Evolutionary conservation across 2,113 vertebrate species (phyloP).

Genomic region (Sinocyclocheilus anophthalmus): DNA sequence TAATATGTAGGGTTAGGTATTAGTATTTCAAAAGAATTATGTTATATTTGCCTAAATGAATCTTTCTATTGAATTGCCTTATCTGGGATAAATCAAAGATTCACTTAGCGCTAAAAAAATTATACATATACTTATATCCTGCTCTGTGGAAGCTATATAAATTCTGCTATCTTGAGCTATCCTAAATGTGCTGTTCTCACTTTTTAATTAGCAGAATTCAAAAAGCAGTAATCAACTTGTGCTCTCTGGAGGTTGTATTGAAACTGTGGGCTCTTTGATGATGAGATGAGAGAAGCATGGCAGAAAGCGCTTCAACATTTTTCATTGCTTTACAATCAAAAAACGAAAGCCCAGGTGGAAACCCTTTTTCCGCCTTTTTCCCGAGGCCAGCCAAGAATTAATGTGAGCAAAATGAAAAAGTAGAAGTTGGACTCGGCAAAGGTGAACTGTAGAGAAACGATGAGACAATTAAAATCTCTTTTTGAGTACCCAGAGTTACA

Average conservation of each 20-base stretch:
- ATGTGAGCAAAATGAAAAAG: constrained; percentile 14
- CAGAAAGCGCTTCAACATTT: constrained; percentile 25
- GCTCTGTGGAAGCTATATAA: not conserved
- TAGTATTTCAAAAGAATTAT: not conserved
- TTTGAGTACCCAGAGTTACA: not conserved
- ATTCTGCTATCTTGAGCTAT: not conserved
- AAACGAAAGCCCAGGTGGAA: constrained; percentile 34
- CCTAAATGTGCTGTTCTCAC: not conserved
- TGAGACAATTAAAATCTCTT: not conserved
- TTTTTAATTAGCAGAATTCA: constrained; percentile 41
- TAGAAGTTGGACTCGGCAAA: not conserved
- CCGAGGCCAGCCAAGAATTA: not conserved
- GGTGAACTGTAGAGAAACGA: not conserved
- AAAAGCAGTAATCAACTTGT: constrained; percentile 41
- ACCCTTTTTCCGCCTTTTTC: not conserved
- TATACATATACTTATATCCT: not conserved
- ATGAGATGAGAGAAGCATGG: constrained; percentile 46
- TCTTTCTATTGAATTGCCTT: not conserved
- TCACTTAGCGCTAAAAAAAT: not conserved
- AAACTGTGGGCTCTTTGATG: constrained; percentile 40
- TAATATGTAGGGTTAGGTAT: not conserved
- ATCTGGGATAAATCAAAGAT: not conserved
- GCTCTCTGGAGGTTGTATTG: constrained; percentile 25
- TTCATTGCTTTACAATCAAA: constrained; percentile 41
- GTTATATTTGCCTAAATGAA: not conserved